These are phyloP conservation scores for Cricetomys ansorgei DNA, from an alignment of 2,113 vertebrate genomes.

Conservation along the genomic window DNA sequence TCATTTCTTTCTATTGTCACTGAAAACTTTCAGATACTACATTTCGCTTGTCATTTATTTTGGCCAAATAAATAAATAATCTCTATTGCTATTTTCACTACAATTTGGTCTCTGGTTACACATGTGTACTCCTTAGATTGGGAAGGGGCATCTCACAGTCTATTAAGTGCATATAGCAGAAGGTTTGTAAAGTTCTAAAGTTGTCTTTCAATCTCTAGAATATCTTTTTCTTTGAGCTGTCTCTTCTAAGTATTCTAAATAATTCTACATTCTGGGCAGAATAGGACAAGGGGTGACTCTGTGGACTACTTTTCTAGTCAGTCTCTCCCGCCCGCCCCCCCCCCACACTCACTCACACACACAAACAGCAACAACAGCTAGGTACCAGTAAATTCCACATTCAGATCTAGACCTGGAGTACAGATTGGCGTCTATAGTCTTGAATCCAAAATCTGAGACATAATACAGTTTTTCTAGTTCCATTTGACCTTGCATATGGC, in stretches of 20 bases:
- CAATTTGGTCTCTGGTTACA: background rate
- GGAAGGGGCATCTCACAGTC: background rate
- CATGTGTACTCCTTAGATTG: background rate
- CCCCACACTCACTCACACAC: background rate
- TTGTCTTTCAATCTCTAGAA: background rate
- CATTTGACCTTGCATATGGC: background rate
- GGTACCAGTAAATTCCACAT: background rate
- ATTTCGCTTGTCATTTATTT: background rate
- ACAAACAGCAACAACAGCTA: background rate
- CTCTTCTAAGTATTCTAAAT: background rate
- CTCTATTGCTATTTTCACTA: slow-evolving; percentile 5
- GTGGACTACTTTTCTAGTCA: background rate
- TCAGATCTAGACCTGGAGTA: background rate
- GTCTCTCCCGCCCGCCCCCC: too few species aligned
- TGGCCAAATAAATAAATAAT: background rate
- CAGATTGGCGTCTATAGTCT: background rate
- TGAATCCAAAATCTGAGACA: background rate
- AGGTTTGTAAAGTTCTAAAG: slow-evolving; percentile 34
- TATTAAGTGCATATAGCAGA: background rate
- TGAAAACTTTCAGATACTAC: background rate
- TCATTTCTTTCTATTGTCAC: background rate
- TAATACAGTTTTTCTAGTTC: background rate
- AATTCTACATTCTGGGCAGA: background rate
- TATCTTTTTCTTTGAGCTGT: background rate
- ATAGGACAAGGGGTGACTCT: background rate